These are phyloP conservation scores for Tyto alba DNA, from an alignment of 2,113 vertebrate genomes.

Conservation along the genomic window DNA sequence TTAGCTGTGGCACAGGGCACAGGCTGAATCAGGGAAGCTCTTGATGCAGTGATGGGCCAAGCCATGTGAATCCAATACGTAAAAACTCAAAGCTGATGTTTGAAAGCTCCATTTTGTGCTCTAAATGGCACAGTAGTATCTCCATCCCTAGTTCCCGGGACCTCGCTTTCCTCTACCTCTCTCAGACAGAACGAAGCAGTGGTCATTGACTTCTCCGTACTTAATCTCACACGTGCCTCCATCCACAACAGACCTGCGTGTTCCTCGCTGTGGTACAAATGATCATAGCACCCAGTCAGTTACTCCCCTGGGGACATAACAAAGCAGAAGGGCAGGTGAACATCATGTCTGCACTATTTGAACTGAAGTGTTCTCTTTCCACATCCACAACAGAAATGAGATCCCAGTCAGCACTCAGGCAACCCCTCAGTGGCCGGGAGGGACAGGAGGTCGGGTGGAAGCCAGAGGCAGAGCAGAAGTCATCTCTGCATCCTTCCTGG, in stretches of 20 bases:
- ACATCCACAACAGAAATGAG: neutral
- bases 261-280: rapidly evolving
- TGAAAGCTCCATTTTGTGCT: neutral
- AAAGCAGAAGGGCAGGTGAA: neutral
- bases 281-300: neutral
- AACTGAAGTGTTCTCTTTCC: neutral
- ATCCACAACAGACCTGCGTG: neutral
- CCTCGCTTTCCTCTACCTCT: neutral
- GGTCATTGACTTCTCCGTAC: neutral
- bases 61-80: rapidly evolving
- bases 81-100: neutral
- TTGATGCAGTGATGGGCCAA: neutral
- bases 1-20: neutral
- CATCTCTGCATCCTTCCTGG: neutral
- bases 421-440: rapidly evolving
- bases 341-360: neutral
- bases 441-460: neutral
- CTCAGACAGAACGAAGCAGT: neutral
- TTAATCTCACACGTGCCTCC: rapidly evolving
- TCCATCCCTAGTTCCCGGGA: neutral
- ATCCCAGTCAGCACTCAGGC: neutral
- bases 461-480: neutral
- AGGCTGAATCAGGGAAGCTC: neutral
- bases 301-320: neutral
- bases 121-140: neutral